Base-by-base conservation (phyloP, 1,140 invertebrate species). In the Apocrypta bakeri region DNA sequence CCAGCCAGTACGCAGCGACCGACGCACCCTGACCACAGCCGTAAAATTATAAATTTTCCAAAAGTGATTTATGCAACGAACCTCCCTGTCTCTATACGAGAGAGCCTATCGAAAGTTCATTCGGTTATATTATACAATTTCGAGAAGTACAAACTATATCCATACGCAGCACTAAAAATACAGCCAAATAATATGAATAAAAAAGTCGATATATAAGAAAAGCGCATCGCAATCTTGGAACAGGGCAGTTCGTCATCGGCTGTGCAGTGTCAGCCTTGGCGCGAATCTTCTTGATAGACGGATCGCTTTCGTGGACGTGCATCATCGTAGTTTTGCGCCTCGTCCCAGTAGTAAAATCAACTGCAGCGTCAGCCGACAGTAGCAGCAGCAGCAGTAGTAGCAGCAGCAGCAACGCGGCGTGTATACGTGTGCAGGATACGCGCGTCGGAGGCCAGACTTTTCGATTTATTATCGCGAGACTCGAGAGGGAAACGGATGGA, bases 311-410 rank as follows among this genome's bases (percentile, higher is more conserved):
- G 27, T 12, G 63, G 78, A 61, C 69, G 56, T 33, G 24, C 48
- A n/a, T 48, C 48, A 56, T 56, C 48, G 48, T 56, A 56, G 48
- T 56, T 56, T 56, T 12, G 31, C 48, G 31, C 42, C 11, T 37
- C 74, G 14, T 24, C 29, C 61, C 64, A 87, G 85, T 84, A 81
- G 86, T 89, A 88, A 88, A 90, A 85, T 85, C 85, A 86, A 83
- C 81, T 83, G 79, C 82, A 83, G 71, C 84, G 85, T 87, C 88
- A 85, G 87, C 85, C 73, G n/a, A 56, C 14, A 84, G 33, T 68
- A 29, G 48, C 48, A 68, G 63, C 33, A 1, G 21, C 66, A 56
- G 48, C 17, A 21, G 17, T 21, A 56, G 48, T 17, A 56, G 48
- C 17, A 21, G 17, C 48, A 56, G 48, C 42, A 17, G 42, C 14